Conservation (phyloP, 2,113 vertebrate genomes). For the Falcunculus frontatus region DNA sequence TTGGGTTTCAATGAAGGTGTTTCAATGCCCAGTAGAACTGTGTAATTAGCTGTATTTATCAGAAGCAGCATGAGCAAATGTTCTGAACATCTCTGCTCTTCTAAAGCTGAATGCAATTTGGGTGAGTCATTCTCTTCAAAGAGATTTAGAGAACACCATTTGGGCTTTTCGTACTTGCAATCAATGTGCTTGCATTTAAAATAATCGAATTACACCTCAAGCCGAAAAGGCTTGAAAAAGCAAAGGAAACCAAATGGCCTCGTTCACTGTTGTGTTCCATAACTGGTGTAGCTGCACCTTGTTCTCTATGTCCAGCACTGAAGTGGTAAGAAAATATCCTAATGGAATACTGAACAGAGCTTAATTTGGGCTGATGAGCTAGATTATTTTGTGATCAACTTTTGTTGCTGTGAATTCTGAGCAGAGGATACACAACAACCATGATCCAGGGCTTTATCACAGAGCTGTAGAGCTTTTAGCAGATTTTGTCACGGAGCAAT, state of each 20-base stretch:
- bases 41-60: neutral
- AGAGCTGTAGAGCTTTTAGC: neutral
- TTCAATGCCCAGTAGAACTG: neutral
- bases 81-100: neutral
- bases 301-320: neutral
- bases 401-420: neutral
- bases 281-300: neutral
- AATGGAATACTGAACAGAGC: neutral
- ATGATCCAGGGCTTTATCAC: neutral
- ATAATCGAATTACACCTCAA: neutral
- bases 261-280: neutral
- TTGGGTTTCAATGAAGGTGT: neutral
- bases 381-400: neutral
- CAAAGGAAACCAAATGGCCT: neutral
- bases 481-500: neutral
- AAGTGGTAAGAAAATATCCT: neutral
- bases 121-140: neutral
- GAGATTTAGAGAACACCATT: neutral
- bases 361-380: neutral
- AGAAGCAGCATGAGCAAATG: neutral
- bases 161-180: neutral
- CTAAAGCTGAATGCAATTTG: neutral
- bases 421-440: neutral
- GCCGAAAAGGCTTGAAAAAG: neutral
- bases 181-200: neutral